Evolutionary conservation across 2,797 vertebrate genomes (phyloP).

Genomic region (Chelonia mydas): DNA sequence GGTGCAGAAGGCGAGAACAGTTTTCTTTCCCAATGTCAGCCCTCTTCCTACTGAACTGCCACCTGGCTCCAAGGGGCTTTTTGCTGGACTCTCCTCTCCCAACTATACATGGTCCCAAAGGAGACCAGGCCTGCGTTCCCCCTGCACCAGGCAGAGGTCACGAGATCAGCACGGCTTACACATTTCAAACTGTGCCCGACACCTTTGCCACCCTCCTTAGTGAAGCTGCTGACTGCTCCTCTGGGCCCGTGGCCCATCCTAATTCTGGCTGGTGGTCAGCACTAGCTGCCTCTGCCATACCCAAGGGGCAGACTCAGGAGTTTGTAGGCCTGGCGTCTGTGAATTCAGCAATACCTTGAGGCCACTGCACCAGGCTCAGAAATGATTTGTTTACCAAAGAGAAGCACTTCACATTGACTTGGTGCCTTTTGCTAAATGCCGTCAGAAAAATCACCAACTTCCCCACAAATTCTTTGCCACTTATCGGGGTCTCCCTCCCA

Average conservation of each 20-base stretch:
- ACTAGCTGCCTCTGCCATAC: not conserved
- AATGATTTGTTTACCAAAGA: not conserved
- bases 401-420: not conserved
- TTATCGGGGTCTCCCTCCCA: not conserved
- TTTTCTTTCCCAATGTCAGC: not conserved
- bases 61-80: too few relatives aligned
- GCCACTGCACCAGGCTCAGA: too few relatives aligned
- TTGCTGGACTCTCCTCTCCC: too few relatives aligned
- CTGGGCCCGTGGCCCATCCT: not conserved
- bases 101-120: too few relatives aligned
- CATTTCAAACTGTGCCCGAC: not conserved
- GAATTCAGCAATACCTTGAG: not conserved
- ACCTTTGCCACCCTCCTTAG: fast-evolving
- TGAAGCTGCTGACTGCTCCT: not conserved
- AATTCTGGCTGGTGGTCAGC: not conserved
- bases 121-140: fast-evolving
- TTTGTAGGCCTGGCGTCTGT: fast-evolving
- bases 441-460: too few relatives aligned
- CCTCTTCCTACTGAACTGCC: too few relatives aligned
- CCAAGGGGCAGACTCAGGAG: not conserved
- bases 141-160: not conserved
- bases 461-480: not conserved
- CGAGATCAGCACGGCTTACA: not conserved
- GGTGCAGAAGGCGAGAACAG: fast-evolving
- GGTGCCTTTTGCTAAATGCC: not conserved